Conservation (phyloP, 2,888 invertebrate species). For the Conus canariensis region DNA sequence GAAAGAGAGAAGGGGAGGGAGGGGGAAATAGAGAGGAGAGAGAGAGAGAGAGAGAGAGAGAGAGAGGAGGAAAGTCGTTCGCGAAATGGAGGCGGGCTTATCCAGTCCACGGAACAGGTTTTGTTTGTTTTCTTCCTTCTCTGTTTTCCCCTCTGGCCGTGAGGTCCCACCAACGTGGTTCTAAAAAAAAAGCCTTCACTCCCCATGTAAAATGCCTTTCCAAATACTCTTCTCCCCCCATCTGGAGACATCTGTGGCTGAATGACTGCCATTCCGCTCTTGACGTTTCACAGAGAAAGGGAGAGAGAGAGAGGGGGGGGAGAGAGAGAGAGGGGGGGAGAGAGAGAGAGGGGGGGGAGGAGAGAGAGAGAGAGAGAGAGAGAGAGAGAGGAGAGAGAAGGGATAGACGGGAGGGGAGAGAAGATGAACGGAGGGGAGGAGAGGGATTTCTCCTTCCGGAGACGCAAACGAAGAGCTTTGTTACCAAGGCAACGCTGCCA, state of each 20-base stretch:
- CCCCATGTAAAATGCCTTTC: too few relatives aligned
- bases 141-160: too few relatives aligned
- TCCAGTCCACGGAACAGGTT: too few relatives aligned
- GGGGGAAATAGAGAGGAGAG: not conserved
- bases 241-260: too few relatives aligned
- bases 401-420: not conserved
- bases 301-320: not conserved
- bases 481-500: not conserved
- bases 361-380: not conserved
- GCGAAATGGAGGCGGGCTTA: too few relatives aligned
- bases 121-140: too few relatives aligned
- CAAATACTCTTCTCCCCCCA: too few relatives aligned
- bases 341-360: not conserved
- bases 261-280: too few relatives aligned
- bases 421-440: not conserved
- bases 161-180: too few relatives aligned
- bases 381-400: not conserved
- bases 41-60: conserved; percentile 9
- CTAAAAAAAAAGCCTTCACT: too few relatives aligned
- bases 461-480: not conserved
- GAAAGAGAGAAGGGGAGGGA: not conserved
- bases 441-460: not conserved
- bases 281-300: not conserved
- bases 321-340: not conserved
- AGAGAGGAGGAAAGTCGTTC: not conserved